Conservation (phyloP, 2,888 invertebrate species). For the Acheta domesticus region DNA sequence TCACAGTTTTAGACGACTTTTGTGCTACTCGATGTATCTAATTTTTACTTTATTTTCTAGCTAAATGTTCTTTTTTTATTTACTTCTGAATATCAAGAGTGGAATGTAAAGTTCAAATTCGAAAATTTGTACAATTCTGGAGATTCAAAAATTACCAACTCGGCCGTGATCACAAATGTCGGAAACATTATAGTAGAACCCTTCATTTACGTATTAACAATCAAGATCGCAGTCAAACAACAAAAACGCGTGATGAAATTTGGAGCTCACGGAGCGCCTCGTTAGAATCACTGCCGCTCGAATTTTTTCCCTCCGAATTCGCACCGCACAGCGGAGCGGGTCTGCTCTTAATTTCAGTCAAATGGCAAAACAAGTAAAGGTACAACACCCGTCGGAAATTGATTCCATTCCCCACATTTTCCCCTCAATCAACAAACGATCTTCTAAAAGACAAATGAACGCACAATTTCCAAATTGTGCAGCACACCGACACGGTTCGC, state of each 20-base stretch:
- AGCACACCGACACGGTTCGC: neutral
- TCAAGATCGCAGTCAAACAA: neutral
- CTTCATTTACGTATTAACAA: neutral
- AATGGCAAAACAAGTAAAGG: constrained; percentile 4
- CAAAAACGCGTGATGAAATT: neutral
- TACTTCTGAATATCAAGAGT: too few species aligned
- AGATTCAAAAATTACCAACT: too few species aligned
- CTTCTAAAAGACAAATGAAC: constrained; percentile 18
- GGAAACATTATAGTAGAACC: neutral
- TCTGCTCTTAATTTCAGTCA: neutral
- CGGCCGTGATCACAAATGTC: neutral
- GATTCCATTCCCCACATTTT: constrained; percentile 18
- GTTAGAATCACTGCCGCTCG: neutral
- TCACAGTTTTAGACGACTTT: too few species aligned
- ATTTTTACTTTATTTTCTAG: too few species aligned
- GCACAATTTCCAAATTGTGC: constrained; percentile 11
- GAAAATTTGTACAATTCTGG: too few species aligned
- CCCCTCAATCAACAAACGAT: constrained; percentile 18
- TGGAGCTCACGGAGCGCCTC: neutral
- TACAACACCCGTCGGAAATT: neutral
- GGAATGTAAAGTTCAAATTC: too few species aligned
- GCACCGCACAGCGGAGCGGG: neutral
- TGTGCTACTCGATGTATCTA: too few species aligned
- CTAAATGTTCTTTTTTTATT: too few species aligned
- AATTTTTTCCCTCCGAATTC: constrained; percentile 2